A percentile compares a stretch with the other conserved stretches of the same genome.
These are phyloP conservation scores for Daboia siamensis DNA, from an alignment of 2,113 vertebrate genomes.

Conservation along the genomic window DNA sequence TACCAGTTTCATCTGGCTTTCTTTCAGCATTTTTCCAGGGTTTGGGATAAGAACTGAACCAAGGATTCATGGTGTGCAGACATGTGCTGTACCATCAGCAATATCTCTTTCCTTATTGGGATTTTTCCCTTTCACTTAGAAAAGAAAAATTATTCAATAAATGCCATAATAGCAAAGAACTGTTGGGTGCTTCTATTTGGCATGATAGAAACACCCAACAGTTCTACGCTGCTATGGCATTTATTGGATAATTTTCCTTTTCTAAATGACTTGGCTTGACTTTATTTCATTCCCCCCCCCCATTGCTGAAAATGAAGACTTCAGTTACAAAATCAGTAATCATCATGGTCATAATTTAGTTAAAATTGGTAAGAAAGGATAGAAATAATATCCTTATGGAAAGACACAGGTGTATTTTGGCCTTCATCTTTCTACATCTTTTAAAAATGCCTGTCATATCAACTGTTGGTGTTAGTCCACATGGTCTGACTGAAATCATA, in stretches of 20 bases:
- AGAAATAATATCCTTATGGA: background rate
- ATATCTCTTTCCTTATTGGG: background rate
- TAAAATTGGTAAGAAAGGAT: background rate
- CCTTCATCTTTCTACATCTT: background rate
- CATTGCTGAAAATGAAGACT: background rate
- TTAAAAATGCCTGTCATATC: background rate
- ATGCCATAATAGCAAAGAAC: background rate
- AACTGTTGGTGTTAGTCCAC: conserved; percentile 10
- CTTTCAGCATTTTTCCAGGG: background rate
- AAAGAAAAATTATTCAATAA: background rate
- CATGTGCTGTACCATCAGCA: background rate
- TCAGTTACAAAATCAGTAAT: background rate
- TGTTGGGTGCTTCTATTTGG: background rate
- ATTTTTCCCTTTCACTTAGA: background rate
- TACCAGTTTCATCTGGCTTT: background rate
- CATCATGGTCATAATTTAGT: background rate
- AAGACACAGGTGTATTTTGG: background rate
- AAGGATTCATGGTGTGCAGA: background rate
- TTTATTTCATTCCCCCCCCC: background rate
- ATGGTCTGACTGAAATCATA: conserved; percentile 5
- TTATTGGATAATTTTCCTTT: background rate
- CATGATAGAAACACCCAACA: background rate
- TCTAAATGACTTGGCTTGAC: background rate
- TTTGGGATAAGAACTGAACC: background rate
- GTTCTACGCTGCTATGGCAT: background rate